Conservation (phyloP, 1,140 invertebrate genomes). For the Drosophila saltans region DNA sequence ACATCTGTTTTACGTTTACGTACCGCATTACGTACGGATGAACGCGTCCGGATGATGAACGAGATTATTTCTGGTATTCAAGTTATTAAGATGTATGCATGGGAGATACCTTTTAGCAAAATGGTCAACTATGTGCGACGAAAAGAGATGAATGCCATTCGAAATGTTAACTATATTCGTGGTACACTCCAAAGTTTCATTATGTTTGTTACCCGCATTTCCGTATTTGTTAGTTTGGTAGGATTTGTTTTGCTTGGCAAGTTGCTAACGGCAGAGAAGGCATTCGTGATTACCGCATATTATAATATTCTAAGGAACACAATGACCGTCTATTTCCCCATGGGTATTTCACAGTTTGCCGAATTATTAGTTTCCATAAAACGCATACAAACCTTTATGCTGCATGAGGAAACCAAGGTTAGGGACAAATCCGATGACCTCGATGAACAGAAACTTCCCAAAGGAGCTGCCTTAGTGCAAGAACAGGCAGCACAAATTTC, state of each 20-base stretch:
- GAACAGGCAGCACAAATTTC: constrained; percentile 47
- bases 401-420: constrained; percentile 86
- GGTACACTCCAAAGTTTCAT: constrained; percentile 90
- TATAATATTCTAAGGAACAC: constrained; percentile 89
- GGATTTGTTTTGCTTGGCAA: constrained; percentile 88
- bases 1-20: constrained; percentile 87
- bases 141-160: constrained; percentile 85
- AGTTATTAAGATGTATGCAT: constrained; percentile 96
- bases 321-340: constrained; percentile 90
- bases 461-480: constrained; percentile 35
- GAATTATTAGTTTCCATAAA: constrained; percentile 88
- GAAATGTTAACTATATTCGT: constrained; percentile 88
- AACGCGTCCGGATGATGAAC: constrained; percentile 93
- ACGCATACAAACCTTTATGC: constrained; percentile 88
- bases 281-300: constrained; percentile 89
- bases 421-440: constrained; percentile 71
- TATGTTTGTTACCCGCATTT: constrained; percentile 89
- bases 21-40: constrained; percentile 91
- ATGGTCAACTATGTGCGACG: constrained; percentile 86
- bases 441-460: constrained; percentile 58
- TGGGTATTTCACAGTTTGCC: constrained; percentile 87
- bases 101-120: constrained; percentile 91
- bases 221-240: constrained; percentile 91
- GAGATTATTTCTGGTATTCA: constrained; percentile 96
- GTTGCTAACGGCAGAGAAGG: constrained; percentile 86